phyloP scores from a whole-genome alignment of 2,888 invertebrate genomes.

The Digitonthophagus gazella region DNA sequence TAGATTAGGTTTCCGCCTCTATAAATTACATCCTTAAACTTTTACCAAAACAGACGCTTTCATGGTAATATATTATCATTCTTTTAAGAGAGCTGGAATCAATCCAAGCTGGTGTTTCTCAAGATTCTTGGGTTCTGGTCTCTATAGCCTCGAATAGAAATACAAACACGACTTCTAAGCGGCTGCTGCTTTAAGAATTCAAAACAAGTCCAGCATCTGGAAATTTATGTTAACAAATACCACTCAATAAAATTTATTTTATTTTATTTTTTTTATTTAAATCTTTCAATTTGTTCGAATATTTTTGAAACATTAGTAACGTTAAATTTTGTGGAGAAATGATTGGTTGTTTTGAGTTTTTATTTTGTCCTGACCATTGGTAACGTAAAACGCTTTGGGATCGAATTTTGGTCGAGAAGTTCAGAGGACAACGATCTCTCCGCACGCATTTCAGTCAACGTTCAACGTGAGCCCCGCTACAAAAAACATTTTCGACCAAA shows the following conservation, averaged over 20 bases:
- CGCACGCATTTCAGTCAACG: background rate
- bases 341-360: background rate
- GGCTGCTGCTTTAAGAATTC: background rate
- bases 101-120: too few relatives aligned
- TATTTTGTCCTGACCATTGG: background rate
- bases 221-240: background rate
- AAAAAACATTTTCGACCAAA: slow-evolving; percentile 34
- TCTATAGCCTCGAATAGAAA: background rate
- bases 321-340: too few relatives aligned
- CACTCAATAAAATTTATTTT: too few relatives aligned
- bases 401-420: background rate
- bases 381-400: background rate
- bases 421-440: background rate
- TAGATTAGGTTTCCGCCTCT: too few relatives aligned
- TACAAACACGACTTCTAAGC: background rate
- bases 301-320: too few relatives aligned
- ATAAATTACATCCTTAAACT: too few relatives aligned
- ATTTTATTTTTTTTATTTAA: too few relatives aligned
- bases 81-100: too few relatives aligned
- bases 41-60: too few relatives aligned
- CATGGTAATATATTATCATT: too few relatives aligned
- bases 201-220: background rate
- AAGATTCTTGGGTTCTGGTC: background rate
- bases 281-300: too few relatives aligned
- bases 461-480: background rate